Evolutionary conservation across 2,888 invertebrate species (phyloP), one percentile per base, ranked within the genome.

Genomic region (Sthenelais limicola): DNA sequence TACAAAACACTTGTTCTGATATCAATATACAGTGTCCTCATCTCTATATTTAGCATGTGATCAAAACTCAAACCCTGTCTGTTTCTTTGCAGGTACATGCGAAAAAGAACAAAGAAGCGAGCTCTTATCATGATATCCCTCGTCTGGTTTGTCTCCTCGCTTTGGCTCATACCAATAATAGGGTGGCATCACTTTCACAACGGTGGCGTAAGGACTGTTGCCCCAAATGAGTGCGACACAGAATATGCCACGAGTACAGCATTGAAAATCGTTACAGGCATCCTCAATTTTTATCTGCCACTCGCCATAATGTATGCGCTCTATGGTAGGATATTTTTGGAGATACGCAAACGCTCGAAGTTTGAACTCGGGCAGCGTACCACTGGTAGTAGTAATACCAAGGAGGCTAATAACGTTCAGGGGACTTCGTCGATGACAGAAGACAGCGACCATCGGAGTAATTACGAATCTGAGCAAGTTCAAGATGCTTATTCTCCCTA

Each of bases 211-310:
- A 74, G 86, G 30, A 81, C 83, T 56, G 81, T 84, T 38, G 82
- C 83, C 0, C 76, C 80, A 0, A 78, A 87, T 54, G 86, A 85
- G 0, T 90, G 90, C 78, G 90, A 90, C 74, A 89, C 90, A 0
- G 90, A 90, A 78, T 90, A 90, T 77, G 89, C 89, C 3, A 87
- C 86, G 62, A 88, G 88, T 75, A 87, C 88, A 1, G 81, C 84
- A 7, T 88, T 90, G 76, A 89, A 90, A 80, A 70, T 73, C 32
- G 85, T 88, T 9, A 88, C 90, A 2, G 89, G 90, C n/a, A 87
- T 88, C 35, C 85, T 89, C 71, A 90, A 90, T 80, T 90, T 89
- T 78, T 90, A 89, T 80, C 83, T 90, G n/a, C 90, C 90, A 0
- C 83, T 90, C 24, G 81, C 86, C 5, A 80, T 89, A n/a, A 90